Evolutionary conservation across 2,797 vertebrate genomes (phyloP).

Genomic region (Jordanella pulchra): DNA sequence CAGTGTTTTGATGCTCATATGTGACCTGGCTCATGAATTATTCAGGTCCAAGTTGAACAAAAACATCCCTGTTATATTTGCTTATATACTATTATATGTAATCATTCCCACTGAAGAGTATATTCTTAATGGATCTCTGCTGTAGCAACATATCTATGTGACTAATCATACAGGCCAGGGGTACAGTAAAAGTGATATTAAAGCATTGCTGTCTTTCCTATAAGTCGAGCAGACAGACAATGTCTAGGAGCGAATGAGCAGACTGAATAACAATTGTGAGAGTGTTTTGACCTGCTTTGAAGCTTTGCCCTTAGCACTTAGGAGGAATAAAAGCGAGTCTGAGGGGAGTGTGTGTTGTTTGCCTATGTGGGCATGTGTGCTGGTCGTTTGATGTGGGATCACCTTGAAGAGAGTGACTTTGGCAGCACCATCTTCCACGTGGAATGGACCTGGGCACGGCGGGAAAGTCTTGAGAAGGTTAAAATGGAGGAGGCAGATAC

Average conservation of each 20-base stretch:
- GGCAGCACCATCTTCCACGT: conserved; percentile 40
- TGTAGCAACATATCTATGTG: conserved; percentile 4
- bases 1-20: conserved; percentile 4
- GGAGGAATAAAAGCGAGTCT: conserved; percentile 45
- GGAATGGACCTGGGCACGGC: conserved; percentile 26
- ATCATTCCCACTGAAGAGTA: neutral
- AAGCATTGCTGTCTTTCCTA: conserved; percentile 22
- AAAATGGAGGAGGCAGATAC: conserved; percentile 38
- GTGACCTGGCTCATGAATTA: conserved; percentile 35
- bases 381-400: conserved; percentile 57
- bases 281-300: conserved; percentile 69
- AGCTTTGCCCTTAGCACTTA: conserved; percentile 65
- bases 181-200: conserved; percentile 14
- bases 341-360: conserved; percentile 17
- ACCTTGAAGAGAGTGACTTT: conserved; percentile 64
- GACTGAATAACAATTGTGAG: conserved; percentile 57
- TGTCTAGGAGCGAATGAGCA: conserved; percentile 63
- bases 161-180: neutral
- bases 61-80: conserved; percentile 28
- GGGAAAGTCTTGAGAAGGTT: conserved; percentile 35
- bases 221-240: conserved; percentile 49
- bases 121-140: neutral
- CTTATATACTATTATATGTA: neutral
- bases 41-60: conserved; percentile 28
- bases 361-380: conserved; percentile 15